Percentiles rank a stretch among this genome's conserved stretches.
phyloP scores from a whole-genome alignment of 2,113 vertebrate genomes.

The Misgurnus anguillicaudatus region DNA sequence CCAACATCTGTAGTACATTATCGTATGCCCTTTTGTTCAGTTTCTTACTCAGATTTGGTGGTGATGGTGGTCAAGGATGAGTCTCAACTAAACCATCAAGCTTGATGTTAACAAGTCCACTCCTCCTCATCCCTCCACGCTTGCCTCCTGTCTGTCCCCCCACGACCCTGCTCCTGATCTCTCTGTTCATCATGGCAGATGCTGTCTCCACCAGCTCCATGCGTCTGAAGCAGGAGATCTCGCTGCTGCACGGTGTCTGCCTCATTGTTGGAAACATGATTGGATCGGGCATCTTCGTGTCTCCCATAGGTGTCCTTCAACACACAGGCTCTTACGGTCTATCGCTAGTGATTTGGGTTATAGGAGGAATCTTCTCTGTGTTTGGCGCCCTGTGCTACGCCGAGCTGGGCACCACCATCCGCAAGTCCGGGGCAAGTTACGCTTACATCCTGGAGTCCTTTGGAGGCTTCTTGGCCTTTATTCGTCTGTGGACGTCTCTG shows the following conservation, averaged over 20 bases:
- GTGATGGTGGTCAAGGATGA: not conserved
- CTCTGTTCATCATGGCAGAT: conserved; percentile 66
- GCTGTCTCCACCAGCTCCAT: conserved; percentile 55
- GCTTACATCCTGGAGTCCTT: conserved; percentile 81
- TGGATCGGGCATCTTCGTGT: conserved; percentile 81
- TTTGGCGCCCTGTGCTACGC: conserved; percentile 81
- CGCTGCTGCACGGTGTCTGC: conserved; percentile 81
- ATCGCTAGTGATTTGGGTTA: conserved; percentile 77
- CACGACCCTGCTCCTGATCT: not conserved
- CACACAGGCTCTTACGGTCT: conserved; percentile 78
- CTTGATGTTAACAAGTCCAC: not conserved
- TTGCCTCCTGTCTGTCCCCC: not conserved
- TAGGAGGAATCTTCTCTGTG: conserved; percentile 80
- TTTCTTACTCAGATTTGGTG: not conserved
- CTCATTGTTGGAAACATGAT: conserved; percentile 84
- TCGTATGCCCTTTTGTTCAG: not conserved
- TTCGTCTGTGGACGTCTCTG: conserved; percentile 79
- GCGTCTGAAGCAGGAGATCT: conserved; percentile 79
- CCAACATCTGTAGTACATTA: not conserved
- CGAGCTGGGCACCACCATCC: conserved; percentile 81
- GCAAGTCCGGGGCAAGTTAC: conserved; percentile 81
- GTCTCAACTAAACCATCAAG: not conserved
- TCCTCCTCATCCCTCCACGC: not conserved
- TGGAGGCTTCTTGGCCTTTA: conserved; percentile 78
- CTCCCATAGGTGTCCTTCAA: conserved; percentile 77